A percentile compares a stretch with the other conserved stretches of the same genome.
Conservation (phyloP, 2,888 invertebrate genomes). For the Caradrina kadenii region DNA sequence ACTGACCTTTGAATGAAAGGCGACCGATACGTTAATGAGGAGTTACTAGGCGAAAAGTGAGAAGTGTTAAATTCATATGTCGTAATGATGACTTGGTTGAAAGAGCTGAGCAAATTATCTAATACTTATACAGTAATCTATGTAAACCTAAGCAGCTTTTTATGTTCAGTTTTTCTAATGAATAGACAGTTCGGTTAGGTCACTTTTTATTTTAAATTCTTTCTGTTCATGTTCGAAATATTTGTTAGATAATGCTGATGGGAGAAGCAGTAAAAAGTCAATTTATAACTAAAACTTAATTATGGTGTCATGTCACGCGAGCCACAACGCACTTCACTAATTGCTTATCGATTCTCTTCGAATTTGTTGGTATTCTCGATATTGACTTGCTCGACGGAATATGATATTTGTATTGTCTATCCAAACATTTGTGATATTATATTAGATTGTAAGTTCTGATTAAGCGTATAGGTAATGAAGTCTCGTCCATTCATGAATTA, state of each 20-base stretch:
- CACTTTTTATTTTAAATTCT: background rate
- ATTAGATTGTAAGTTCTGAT: background rate
- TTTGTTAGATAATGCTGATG: slow-evolving; percentile 51
- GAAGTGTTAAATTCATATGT: slow-evolving; percentile 1
- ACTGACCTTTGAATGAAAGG: slow-evolving; percentile 37
- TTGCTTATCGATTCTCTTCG: slow-evolving; percentile 37
- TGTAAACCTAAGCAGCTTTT: background rate
- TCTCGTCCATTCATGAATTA: background rate
- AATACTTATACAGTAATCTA: background rate
- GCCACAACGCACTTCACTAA: slow-evolving; percentile 32
- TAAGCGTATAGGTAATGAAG: background rate
- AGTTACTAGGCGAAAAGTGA: slow-evolving; percentile 1
- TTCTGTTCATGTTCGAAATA: slow-evolving; percentile 9
- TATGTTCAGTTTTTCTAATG: background rate
- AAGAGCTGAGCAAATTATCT: slow-evolving; percentile 17
- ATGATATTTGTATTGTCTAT: slow-evolving; percentile 25
- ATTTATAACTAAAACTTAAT: slow-evolving; percentile 39
- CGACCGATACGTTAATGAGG: background rate
- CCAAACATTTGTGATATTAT: slow-evolving; percentile 15
- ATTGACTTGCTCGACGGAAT: slow-evolving; percentile 1
- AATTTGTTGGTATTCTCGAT: slow-evolving; percentile 18
- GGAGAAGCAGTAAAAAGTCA: slow-evolving; percentile 38
- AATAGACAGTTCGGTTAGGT: slow-evolving; percentile 3
- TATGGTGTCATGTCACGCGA: slow-evolving; percentile 39
- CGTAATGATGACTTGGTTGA: background rate